Conservation (phyloP, 1,140 invertebrate species). For the Eciton burchellii region DNA sequence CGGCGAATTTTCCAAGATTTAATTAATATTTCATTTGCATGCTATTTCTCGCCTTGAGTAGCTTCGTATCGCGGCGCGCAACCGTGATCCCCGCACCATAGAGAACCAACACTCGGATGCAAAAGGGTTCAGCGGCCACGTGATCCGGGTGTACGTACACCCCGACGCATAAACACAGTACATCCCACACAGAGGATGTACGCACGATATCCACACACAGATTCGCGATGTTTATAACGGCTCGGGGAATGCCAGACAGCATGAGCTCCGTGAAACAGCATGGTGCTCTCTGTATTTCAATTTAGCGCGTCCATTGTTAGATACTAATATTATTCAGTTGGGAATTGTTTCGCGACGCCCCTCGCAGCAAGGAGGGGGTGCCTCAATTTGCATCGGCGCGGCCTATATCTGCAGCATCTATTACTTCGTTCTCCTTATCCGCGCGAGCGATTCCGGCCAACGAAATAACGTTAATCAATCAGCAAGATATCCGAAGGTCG, state of each 20-base stretch:
- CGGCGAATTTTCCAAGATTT: slow-evolving; percentile 78
- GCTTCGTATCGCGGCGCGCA: slow-evolving; percentile 39
- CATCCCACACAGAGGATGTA: not conserved
- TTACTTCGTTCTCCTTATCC: slow-evolving; percentile 71
- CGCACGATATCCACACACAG: not conserved
- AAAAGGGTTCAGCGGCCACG: slow-evolving; percentile 37
- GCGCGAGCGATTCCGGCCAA: slow-evolving; percentile 21
- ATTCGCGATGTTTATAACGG: slow-evolving; percentile 44
- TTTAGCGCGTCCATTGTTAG: slow-evolving; percentile 84
- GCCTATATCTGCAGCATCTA: slow-evolving; percentile 68
- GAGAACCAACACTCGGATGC: slow-evolving; percentile 51
- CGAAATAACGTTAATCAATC: slow-evolving; percentile 31
- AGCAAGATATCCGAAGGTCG: slow-evolving; percentile 57
- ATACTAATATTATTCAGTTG: slow-evolving; percentile 85
- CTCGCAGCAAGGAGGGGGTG: slow-evolving; percentile 25
- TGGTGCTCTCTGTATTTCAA: slow-evolving; percentile 82
- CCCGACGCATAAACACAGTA: slow-evolving; percentile 14
- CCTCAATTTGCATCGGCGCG: slow-evolving; percentile 67
- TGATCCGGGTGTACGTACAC: slow-evolving; percentile 30
- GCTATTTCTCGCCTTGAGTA: slow-evolving; percentile 73
- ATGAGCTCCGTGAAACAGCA: slow-evolving; percentile 40
- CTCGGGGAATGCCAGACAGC: slow-evolving; percentile 59
- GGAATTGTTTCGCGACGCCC: slow-evolving; percentile 83
- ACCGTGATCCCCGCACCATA: slow-evolving; percentile 7
- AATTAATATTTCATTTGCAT: slow-evolving; percentile 82